Conservation (phyloP, 2,888 invertebrate genomes). For the Coenonympha arcania region DNA sequence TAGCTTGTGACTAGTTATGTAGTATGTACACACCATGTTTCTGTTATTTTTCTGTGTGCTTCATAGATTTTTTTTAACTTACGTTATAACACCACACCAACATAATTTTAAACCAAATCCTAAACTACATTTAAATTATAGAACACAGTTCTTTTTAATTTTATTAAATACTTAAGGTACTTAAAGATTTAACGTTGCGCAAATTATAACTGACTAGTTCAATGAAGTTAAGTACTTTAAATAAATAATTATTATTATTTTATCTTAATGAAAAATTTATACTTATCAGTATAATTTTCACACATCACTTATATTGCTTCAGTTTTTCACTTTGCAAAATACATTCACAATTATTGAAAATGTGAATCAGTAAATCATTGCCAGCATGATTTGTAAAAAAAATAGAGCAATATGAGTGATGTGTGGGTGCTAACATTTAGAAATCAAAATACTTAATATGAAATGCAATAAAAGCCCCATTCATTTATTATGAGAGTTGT, state of each 20-base stretch:
- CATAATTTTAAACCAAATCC: slow-evolving; percentile 69
- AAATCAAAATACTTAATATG: slow-evolving; percentile 51
- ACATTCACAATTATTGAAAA: background rate
- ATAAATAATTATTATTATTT: slow-evolving; percentile 59
- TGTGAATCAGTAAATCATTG: background rate
- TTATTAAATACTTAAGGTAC: slow-evolving; percentile 62
- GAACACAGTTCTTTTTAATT: slow-evolving; percentile 59
- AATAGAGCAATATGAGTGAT: slow-evolving; percentile 13
- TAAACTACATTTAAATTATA: slow-evolving; percentile 69
- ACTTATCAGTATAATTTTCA: slow-evolving; percentile 53
- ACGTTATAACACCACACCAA: slow-evolving; percentile 70
- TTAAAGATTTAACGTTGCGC: slow-evolving; percentile 71
- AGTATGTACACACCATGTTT: slow-evolving; percentile 57
- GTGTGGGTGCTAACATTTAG: slow-evolving; percentile 26
- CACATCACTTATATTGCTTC: slow-evolving; percentile 18
- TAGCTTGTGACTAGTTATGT: slow-evolving; percentile 67
- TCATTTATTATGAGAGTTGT: slow-evolving; percentile 47
- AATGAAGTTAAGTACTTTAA: slow-evolving; percentile 74
- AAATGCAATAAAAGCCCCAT: slow-evolving; percentile 64
- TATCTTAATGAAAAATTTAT: slow-evolving; percentile 69
- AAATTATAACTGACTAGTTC: slow-evolving; percentile 75
- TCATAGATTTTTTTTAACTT: slow-evolving; percentile 40
- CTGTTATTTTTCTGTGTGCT: slow-evolving; percentile 49
- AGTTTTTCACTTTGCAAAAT: background rate
- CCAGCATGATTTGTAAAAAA: background rate